Conservation (phyloP, 2,797 vertebrate genomes). For the Sebastes steindachneri region DNA sequence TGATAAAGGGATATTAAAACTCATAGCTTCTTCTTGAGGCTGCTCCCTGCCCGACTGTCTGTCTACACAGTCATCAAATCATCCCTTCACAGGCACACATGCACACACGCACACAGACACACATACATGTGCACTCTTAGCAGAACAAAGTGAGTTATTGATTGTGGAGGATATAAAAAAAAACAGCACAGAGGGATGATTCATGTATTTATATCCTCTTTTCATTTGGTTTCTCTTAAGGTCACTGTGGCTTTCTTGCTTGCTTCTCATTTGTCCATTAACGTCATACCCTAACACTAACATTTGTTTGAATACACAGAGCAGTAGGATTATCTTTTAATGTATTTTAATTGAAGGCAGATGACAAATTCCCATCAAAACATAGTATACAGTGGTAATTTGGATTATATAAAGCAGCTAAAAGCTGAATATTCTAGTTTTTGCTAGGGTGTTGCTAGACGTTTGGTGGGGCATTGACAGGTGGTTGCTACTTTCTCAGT, state of each 20-base stretch:
- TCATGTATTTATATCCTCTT: conserved; percentile 41
- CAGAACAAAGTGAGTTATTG: conserved; percentile 57
- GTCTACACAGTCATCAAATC: conserved; percentile 43
- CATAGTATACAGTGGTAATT: not conserved
- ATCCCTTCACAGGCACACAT: conserved; percentile 8
- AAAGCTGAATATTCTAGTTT: no score
- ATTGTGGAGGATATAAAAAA: conserved; percentile 40
- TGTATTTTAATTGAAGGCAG: not conserved
- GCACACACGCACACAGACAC: not conserved
- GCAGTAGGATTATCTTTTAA: not conserved
- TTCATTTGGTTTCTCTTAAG: conserved; percentile 22
- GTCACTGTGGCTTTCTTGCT: not conserved
- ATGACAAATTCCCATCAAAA: not conserved
- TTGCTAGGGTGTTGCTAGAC: no score
- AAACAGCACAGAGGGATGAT: conserved; percentile 32
- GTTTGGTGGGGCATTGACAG: not conserved
- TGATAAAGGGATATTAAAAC: conserved; percentile 78
- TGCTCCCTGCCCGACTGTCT: conserved; percentile 33
- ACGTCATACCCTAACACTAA: not conserved
- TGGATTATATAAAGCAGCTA: not conserved
- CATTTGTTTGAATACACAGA: not conserved
- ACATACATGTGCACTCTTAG: conserved; percentile 17
- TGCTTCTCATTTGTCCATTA: not conserved
- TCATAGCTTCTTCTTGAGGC: conserved; percentile 37
- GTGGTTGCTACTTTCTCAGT: not conserved